Base-by-base conservation (phyloP, 2,888 invertebrate species). In the Drosophila hamatofila region DNA sequence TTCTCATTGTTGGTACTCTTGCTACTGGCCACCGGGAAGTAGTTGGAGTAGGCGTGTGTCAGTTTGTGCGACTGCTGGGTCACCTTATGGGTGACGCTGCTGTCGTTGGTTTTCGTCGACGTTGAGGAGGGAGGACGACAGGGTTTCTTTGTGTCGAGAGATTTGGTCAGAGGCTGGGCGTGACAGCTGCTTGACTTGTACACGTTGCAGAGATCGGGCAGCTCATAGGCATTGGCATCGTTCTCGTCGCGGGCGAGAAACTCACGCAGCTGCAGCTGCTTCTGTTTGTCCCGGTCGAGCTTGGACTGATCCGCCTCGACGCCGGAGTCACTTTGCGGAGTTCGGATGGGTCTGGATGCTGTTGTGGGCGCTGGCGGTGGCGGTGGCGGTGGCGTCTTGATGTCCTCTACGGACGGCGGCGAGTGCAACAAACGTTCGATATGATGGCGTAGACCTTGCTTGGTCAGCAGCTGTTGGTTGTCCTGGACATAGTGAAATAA, bases 231-330 rank as follows among this genome's bases (percentile, higher is more conserved):
- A 6, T 83, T 81, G 48, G 72, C 86, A 27, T 83, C 75, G 57
- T 6, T 68, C 7, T 85, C 79, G 54, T 83, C 83, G 11, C 86
- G 86, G 3, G 74, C 57, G 1, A 74, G 70, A 46, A 83, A 83
- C 39, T 83, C 82, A 12, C 70, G 51, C 12, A 79, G 12, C 14
- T 83, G 83, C 60, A 76, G 41, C n/a, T 71, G 66, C 49, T 66
- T 67, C 46, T 68, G 83, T 7, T 44, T 68, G 7, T 75, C 58
- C 35, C 72, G 75, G 35, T 71, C 72, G 37, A 39, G 23, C n/a
- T 56, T 37, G 0, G 70, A 55, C 16, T 49, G 46, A 23, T 30
- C 48, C 37, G 48, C 35, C 7, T 61, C 56, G 1, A 65, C 37
- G 23, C 49, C 61, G 8, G 63, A 55, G 8, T 65, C 69, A 16